Percentiles rank a stretch among this genome's conserved stretches.
Evolutionary conservation across 2,888 invertebrate genomes (phyloP).

Genomic region (Yponomeuta malinellus): DNA sequence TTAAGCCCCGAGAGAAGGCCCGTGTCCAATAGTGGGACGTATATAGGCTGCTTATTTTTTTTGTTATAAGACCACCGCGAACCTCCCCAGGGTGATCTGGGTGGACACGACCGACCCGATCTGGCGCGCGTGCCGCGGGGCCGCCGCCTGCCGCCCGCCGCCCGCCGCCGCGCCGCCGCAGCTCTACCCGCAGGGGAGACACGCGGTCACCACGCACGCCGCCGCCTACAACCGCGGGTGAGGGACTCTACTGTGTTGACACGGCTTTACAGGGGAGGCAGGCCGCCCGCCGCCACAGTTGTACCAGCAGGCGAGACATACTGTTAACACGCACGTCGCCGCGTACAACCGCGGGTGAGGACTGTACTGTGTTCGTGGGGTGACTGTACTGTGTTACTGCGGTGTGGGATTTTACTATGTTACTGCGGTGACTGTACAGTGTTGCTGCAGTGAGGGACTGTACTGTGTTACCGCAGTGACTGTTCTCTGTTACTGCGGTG

Average conservation of each 20-base stretch:
- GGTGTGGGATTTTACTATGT: not conserved
- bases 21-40: too few species aligned
- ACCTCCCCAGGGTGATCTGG: slow-evolving; percentile 58
- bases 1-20: too few species aligned
- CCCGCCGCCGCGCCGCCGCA: slow-evolving; percentile 19
- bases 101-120: slow-evolving; percentile 56
- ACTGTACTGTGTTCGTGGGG: not conserved
- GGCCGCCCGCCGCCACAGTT: not conserved
- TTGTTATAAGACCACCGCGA: not conserved
- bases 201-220: slow-evolving; percentile 4
- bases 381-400: not conserved
- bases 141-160: slow-evolving; percentile 25
- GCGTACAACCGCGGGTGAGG: not conserved
- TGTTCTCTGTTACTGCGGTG: too few species aligned
- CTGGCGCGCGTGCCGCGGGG: slow-evolving; percentile 47
- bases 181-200: too few species aligned
- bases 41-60: too few species aligned
- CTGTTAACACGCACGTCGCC: slow-evolving; percentile 17
- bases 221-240: slow-evolving; percentile 21
- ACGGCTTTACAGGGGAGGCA: slow-evolving; percentile 7
- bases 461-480: too few species aligned
- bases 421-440: too few species aligned
- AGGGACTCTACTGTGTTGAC: not conserved
- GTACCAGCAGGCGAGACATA: too few species aligned
- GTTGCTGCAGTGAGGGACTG: too few species aligned